Evolutionary conservation across 2,113 vertebrate genomes (phyloP), one percentile per base, ranked within the genome.

Genomic region (Vulpes vulpes): DNA sequence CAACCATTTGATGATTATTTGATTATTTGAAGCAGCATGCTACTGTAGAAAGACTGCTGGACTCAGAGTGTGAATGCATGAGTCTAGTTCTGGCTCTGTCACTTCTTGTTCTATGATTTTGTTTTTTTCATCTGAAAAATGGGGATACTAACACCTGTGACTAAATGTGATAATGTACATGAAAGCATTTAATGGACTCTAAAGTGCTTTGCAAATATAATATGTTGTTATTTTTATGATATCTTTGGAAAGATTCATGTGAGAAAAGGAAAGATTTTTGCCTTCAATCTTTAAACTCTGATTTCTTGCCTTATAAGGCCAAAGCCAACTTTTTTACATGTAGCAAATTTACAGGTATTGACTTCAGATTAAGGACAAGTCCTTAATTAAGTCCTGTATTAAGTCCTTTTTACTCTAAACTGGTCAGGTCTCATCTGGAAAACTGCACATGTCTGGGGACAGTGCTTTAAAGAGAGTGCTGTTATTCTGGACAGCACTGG

Each of bases 1-100:
- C 59, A 97, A 85, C 23, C n/a, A 74, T 51, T 73, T 95, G 84
- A 88, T 38, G 91, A 90, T 93, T 67, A 74, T 89, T 94, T 95
- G 78, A 81, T 92, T 81, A 85, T 85, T 73, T 23, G 49, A 94
- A 84, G 62, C 69, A 86, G 43, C 19, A 17, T 76, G 60, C 65
- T 78, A 15, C 53, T 57, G 25, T 73, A 51, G 23, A 87, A 78
- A 84, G 57, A 67, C n/a, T 3, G 1, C 23, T 78, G 30, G 65
- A 71, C 2, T 89, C 16, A 19, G 32, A 22, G 11, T 6, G 8
- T 49, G 73, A 67, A 64, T 19, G 14, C 4, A 5, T 23, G 23
- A 38, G 20, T 38, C 76, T 65, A 57, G 27, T n/a, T 95, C 60
- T 67, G 60, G 4, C 19, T 92, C n/a, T 8, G 32, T 62, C 64